These are phyloP conservation scores for Myotis myotis DNA, from an alignment of 2,797 vertebrate genomes.

Conservation along the genomic window DNA sequence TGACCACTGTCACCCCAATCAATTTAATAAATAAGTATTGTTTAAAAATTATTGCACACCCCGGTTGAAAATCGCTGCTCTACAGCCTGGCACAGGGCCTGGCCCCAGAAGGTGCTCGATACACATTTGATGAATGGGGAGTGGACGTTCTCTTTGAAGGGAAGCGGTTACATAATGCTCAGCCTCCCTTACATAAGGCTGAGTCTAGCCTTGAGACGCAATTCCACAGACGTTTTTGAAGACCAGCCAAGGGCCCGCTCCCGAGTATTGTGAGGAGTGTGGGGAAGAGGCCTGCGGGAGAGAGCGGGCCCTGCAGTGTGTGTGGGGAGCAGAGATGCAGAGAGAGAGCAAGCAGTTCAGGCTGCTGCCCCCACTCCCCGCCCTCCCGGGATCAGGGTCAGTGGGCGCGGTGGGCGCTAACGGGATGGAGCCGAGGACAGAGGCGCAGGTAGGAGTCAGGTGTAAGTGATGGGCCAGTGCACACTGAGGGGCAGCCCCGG, in stretches of 20 bases:
- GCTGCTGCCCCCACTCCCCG: neutral
- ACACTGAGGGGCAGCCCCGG: no score
- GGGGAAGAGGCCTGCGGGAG: neutral
- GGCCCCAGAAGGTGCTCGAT: neutral
- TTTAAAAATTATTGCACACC: neutral
- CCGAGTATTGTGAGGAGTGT: neutral
- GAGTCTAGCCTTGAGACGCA: neutral
- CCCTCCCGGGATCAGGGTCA: neutral
- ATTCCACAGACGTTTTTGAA: neutral
- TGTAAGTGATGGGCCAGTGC: neutral
- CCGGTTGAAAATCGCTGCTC: neutral
- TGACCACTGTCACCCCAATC: no score
- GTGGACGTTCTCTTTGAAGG: neutral
- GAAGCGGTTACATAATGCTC: neutral
- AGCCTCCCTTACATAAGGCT: neutral
- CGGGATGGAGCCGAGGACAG: neutral
- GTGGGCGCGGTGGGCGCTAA: neutral
- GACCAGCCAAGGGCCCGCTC: neutral
- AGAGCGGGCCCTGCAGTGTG: neutral
- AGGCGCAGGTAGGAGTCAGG: neutral
- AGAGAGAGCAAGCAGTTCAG: neutral
- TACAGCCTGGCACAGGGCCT: neutral
- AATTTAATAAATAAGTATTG: no score
- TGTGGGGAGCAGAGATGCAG: neutral
- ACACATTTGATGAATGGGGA: neutral